Percentiles rank a stretch among this genome's conserved stretches.
Conservation (phyloP, 2,113 vertebrate species). For the Gulo gulo region DNA sequence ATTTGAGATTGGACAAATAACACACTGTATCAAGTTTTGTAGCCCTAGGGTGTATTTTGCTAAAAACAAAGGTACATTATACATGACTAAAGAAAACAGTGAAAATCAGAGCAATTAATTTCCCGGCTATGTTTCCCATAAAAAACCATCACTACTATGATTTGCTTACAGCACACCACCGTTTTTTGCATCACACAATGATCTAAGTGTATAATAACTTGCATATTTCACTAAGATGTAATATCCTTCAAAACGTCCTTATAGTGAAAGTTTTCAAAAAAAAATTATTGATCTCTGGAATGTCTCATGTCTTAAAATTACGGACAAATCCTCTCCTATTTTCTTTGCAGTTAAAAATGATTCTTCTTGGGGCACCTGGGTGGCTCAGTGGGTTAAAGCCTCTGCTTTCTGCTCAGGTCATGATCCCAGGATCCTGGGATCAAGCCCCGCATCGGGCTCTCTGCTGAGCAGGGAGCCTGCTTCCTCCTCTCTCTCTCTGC, state of each 20-base stretch:
- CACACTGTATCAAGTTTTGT: constrained; percentile 33
- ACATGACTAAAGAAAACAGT: constrained; percentile 35
- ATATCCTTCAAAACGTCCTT: constrained; percentile 65
- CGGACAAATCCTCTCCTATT: constrained; percentile 67
- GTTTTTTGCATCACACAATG: constrained; percentile 47
- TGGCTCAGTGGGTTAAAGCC: no score
- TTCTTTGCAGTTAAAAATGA: constrained; percentile 68
- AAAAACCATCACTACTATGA: constrained; percentile 43
- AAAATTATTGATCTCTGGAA: constrained; percentile 61
- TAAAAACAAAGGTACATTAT: constrained; percentile 61
- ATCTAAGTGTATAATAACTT: constrained; percentile 56
- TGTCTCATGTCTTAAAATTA: constrained; percentile 58
- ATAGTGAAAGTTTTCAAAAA: constrained; percentile 60
- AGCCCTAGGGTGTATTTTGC: background rate
- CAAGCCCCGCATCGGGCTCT: no score
- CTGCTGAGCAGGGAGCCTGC: no score
- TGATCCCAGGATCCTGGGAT: no score
- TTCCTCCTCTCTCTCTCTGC: no score
- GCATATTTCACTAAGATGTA: constrained; percentile 61
- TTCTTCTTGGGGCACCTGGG: no score
- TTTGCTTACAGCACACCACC: constrained; percentile 26
- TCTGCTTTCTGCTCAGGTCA: no score
- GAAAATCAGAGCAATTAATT: constrained; percentile 72
- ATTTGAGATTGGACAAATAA: constrained; percentile 33
- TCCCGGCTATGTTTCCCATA: constrained; percentile 60